Conservation (phyloP, 2,113 vertebrate species). For the Columbina picui region DNA sequence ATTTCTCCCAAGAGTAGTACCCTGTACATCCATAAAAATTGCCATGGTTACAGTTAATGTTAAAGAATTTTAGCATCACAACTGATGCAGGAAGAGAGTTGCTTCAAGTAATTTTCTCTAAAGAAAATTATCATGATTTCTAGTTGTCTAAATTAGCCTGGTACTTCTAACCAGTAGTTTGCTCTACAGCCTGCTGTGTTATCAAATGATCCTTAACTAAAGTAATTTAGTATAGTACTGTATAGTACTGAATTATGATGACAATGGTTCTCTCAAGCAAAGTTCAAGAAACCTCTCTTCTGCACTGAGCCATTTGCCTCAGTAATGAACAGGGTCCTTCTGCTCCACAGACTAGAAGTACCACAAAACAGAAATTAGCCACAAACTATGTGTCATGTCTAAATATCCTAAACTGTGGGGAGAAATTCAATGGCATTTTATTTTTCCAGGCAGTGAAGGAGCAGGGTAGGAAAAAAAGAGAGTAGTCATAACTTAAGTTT, state of each 20-base stretch:
- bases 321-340: neutral
- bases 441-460: neutral
- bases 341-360: neutral
- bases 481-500: neutral
- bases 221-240: neutral
- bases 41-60: neutral
- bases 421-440: neutral
- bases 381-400: neutral
- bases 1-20: neutral
- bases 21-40: neutral
- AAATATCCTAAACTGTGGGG: neutral
- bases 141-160: neutral
- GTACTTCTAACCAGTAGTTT: neutral
- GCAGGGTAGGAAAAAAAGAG: neutral
- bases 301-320: neutral
- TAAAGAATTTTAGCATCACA: neutral
- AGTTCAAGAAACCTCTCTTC: neutral
- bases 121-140: neutral
- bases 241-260: neutral
- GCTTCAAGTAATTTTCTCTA: neutral
- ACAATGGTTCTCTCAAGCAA: neutral
- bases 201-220: neutral
- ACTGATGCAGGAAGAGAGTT: neutral
- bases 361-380: neutral
- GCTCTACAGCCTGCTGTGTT: neutral